Percentiles rank a stretch among this genome's conserved stretches.
Evolutionary conservation across 2,888 invertebrate genomes (phyloP).

Genomic region (Xylophagus ater): DNA sequence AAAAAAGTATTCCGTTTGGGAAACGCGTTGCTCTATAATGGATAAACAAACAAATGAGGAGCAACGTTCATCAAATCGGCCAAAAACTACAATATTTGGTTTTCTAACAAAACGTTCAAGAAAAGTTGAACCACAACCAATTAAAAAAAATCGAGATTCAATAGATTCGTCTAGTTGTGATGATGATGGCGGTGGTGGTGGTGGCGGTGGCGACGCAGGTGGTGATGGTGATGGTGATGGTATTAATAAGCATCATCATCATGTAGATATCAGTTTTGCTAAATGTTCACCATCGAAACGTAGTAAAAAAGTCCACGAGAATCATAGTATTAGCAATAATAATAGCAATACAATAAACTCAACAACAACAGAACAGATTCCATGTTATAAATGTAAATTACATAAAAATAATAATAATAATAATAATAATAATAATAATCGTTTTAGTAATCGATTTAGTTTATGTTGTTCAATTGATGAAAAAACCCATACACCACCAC

Average conservation of each 20-base stretch:
- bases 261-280: constrained; percentile 24
- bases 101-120: constrained; percentile 35
- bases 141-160: constrained; percentile 11
- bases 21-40: too few species aligned
- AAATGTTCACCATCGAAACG: constrained; percentile 27
- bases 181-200: constrained; percentile 14
- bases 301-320: constrained; percentile 10
- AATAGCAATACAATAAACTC: constrained; percentile 9
- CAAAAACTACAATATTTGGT: too few species aligned
- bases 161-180: background rate
- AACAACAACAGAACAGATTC: too few species aligned
- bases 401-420: constrained; percentile 12
- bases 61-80: too few species aligned
- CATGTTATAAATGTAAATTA: too few species aligned
- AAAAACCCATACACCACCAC: constrained; percentile 32
- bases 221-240: constrained; percentile 3
- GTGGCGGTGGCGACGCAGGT: too few species aligned
- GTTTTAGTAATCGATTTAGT: constrained; percentile 37
- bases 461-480: constrained; percentile 36
- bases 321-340: constrained; percentile 13
- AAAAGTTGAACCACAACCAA: constrained; percentile 36
- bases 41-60: too few species aligned
- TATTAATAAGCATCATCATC: constrained; percentile 3
- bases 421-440: constrained; percentile 28
- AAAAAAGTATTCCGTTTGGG: too few species aligned